phyloP scores from a whole-genome alignment of 2,888 invertebrate species.

The Sipha maydis region DNA sequence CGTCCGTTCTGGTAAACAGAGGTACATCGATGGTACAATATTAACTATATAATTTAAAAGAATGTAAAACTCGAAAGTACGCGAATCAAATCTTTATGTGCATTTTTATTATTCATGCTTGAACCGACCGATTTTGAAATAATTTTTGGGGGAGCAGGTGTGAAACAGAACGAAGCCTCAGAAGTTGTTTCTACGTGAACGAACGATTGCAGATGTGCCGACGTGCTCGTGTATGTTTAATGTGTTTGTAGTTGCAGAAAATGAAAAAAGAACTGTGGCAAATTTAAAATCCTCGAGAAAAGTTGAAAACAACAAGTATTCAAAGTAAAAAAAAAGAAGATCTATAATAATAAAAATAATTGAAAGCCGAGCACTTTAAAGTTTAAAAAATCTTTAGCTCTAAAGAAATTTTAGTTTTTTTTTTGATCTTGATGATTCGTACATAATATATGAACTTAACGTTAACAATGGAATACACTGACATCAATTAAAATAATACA shows the following conservation, averaged over 20 bases:
- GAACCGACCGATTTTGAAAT: constrained; percentile 37
- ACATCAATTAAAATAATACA: not conserved
- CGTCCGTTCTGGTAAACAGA: not conserved
- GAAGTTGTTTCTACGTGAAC: constrained; percentile 34
- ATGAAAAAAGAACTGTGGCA: not conserved
- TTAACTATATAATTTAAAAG: not conserved
- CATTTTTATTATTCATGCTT: constrained; percentile 29
- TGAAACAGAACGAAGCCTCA: constrained; percentile 8
- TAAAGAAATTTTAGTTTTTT: not conserved
- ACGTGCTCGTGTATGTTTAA: constrained; percentile 40
- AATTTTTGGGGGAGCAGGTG: constrained; percentile 5
- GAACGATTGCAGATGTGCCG: constrained; percentile 29
- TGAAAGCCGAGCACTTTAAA: not conserved
- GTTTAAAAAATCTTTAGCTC: not conserved
- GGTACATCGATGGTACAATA: not conserved
- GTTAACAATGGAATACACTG: not conserved
- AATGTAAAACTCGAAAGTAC: not conserved
- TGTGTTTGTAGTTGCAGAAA: constrained; percentile 7
- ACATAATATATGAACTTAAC: not conserved
- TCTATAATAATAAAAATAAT: not conserved
- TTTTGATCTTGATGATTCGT: not conserved
- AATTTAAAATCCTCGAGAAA: not conserved
- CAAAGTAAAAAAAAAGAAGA: not conserved
- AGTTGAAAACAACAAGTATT: constrained; percentile 37
- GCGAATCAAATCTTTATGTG: not conserved